These are phyloP conservation scores for Cyprinella venusta DNA, from an alignment of 2,797 vertebrate species.

Conservation along the genomic window DNA sequence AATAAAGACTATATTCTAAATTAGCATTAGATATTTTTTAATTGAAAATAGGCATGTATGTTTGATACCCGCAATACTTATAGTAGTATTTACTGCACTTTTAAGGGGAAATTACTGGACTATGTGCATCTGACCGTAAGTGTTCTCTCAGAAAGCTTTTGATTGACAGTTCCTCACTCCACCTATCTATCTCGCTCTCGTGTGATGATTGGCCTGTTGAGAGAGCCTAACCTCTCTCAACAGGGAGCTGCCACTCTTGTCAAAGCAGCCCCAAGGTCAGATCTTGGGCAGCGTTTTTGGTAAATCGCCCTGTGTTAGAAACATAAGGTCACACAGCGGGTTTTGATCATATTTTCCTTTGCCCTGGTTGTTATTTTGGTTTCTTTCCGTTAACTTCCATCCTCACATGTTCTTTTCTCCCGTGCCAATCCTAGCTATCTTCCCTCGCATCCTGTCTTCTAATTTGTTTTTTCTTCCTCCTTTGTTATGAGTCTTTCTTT, in stretches of 20 bases:
- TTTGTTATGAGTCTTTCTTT: constrained; percentile 33
- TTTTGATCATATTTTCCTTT: constrained; percentile 47
- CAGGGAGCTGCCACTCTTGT: constrained; percentile 30
- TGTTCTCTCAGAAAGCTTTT: constrained; percentile 8
- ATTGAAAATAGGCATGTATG: neutral
- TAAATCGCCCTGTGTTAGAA: neutral
- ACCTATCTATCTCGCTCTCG: constrained; percentile 13
- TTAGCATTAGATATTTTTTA: neutral
- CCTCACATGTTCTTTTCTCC: constrained; percentile 30
- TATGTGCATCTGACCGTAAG: neutral
- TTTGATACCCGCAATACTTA: neutral
- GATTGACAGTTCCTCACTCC: constrained; percentile 30
- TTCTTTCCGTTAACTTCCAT: constrained; percentile 49
- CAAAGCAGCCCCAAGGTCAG: constrained; percentile 42
- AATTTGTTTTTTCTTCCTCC: constrained; percentile 32
- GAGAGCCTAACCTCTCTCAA: constrained; percentile 30
- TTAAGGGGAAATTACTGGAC: neutral
- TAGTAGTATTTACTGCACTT: neutral
- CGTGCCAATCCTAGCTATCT: constrained; percentile 34
- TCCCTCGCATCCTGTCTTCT: constrained; percentile 46
- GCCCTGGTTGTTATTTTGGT: constrained; percentile 46
- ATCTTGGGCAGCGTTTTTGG: constrained; percentile 9
- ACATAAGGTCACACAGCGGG: constrained; percentile 19
- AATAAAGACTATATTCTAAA: neutral
- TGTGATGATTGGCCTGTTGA: constrained; percentile 41